Conservation (phyloP, 2,888 invertebrate species). For the Myopa tessellatipennis region DNA sequence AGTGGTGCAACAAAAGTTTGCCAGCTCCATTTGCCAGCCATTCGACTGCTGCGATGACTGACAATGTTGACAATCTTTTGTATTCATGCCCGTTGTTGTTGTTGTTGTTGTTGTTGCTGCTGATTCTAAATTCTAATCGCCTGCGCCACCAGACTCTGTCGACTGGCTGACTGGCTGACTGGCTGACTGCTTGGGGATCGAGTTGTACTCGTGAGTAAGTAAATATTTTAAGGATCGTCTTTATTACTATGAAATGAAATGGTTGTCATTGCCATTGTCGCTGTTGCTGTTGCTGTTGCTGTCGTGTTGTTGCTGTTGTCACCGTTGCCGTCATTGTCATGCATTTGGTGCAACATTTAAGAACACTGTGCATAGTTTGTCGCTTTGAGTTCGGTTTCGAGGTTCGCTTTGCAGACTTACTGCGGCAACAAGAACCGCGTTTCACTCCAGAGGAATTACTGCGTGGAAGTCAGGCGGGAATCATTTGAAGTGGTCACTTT, state of each 20-base stretch:
- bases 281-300: not conserved
- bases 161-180: too few species aligned
- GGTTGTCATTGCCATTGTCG: not conserved
- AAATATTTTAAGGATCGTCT: conserved; percentile 37
- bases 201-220: conserved; percentile 27
- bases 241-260: conserved; percentile 27
- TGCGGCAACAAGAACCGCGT: not conserved
- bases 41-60: conserved; percentile 12
- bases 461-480: too few species aligned
- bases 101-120: conserved; percentile 11
- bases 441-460: too few species aligned
- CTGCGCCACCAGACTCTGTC: not conserved
- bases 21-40: not conserved
- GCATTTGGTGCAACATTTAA: conserved; percentile 23
- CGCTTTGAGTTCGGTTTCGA: not conserved
- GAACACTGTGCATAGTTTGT: conserved; percentile 4
- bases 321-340: conserved; percentile 16
- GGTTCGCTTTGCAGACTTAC: not conserved
- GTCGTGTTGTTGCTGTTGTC: not conserved
- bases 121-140: conserved; percentile 39
- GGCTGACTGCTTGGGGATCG: too few species aligned
- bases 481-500: too few species aligned
- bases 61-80: conserved; percentile 31
- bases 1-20: not conserved
- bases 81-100: not conserved